Evolutionary conservation across 2,113 vertebrate genomes (phyloP).

Genomic region (Microtus montanus): DNA sequence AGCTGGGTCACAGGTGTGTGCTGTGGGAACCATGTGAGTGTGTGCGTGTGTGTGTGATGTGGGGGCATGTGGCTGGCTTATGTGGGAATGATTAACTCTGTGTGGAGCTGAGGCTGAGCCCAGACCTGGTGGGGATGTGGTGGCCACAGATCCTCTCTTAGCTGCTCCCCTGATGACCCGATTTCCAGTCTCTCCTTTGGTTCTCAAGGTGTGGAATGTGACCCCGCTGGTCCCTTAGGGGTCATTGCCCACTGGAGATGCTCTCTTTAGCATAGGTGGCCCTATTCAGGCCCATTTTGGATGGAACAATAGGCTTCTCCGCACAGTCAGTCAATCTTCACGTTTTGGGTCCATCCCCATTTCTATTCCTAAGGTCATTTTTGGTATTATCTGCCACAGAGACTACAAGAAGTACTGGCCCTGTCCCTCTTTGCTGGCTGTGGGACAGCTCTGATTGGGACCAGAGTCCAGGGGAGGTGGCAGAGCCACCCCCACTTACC

Average conservation of each 20-base stretch:
- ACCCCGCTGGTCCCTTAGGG: rapidly evolving
- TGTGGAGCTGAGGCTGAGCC: neutral
- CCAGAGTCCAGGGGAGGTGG: constrained; percentile 71
- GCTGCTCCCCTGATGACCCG: neutral
- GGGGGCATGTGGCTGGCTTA: neutral
- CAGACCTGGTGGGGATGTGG: neutral
- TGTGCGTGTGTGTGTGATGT: neutral
- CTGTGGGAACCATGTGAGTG: rapidly evolving
- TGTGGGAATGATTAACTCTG: constrained; percentile 43
- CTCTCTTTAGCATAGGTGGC: neutral
- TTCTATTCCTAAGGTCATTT: neutral
- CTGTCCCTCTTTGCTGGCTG: neutral
- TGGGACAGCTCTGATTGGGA: constrained; percentile 6
- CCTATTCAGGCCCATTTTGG: rapidly evolving
- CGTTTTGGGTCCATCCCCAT: rapidly evolving
- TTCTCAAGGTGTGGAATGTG: neutral
- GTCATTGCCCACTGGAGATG: neutral
- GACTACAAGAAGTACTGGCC: neutral
- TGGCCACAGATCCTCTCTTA: neutral
- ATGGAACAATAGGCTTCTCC: neutral
- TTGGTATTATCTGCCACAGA: neutral
- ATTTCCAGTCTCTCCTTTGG: neutral
- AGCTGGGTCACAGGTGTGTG: neutral
- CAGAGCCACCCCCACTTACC: neutral
- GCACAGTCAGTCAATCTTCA: neutral